Conservation (phyloP, 2,113 vertebrate genomes). For the Phrynosoma blainvillii region DNA sequence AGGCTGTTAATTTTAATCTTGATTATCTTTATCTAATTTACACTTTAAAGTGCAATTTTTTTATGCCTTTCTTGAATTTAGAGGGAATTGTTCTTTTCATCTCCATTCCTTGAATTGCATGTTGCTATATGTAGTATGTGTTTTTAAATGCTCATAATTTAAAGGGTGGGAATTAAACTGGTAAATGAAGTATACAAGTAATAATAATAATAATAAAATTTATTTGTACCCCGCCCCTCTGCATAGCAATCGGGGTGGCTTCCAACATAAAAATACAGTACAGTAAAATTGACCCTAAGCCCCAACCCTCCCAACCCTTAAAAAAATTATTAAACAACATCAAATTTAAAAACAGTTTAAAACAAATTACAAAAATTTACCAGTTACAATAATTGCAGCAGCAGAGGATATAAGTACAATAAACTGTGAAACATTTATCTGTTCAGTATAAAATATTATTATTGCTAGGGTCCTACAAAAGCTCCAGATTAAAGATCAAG, state of each 20-base stretch:
- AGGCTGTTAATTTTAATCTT: slow-evolving; percentile 74
- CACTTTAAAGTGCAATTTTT: slow-evolving; percentile 61
- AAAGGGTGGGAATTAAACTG: background rate
- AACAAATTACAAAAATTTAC: too few species aligned
- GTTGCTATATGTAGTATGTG: background rate
- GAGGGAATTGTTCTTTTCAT: slow-evolving; percentile 47
- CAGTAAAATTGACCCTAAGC: too few species aligned
- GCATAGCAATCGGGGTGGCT: too few species aligned
- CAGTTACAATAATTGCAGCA: too few species aligned
- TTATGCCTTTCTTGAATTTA: slow-evolving; percentile 50
- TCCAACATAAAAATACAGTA: too few species aligned
- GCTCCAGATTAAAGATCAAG: background rate
- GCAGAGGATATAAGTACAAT: slow-evolving; percentile 36
- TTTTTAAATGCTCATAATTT: slow-evolving; percentile 63
- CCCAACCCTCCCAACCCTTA: too few species aligned
- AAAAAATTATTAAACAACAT: too few species aligned
- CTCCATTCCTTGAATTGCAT: background rate
- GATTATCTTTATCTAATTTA: slow-evolving; percentile 71
- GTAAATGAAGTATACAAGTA: slow-evolving; percentile 45
- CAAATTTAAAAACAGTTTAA: too few species aligned
- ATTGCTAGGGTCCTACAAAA: background rate
- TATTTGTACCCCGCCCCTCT: too few species aligned
- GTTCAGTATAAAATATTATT: background rate
- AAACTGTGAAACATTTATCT: slow-evolving; percentile 3
- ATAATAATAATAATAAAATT: too few species aligned